phyloP scores from a whole-genome alignment of 1,140 invertebrate species.

The Lamellibrachia luymesi region DNA sequence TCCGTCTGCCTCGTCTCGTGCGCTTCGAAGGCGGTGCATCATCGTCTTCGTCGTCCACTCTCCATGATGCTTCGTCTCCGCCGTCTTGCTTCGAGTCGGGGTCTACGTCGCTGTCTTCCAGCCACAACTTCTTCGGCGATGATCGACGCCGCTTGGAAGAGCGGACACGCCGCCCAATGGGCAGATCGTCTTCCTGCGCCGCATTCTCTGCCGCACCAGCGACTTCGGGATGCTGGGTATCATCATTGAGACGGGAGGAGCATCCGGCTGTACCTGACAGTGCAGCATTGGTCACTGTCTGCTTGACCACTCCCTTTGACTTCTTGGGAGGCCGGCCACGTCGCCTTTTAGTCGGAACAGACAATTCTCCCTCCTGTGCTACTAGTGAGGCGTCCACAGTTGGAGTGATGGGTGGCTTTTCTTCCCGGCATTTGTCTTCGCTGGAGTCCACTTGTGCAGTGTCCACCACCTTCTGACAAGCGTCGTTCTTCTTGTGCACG shows the following conservation, averaged over 20 bases:
- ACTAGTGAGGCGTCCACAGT: background rate
- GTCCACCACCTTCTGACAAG: conserved; percentile 11
- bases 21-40: background rate
- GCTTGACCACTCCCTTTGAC: background rate
- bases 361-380: background rate
- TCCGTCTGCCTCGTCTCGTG: background rate
- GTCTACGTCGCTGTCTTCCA: background rate
- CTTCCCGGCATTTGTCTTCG: background rate
- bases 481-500: conserved; percentile 20
- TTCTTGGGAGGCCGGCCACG: background rate
- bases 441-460: background rate
- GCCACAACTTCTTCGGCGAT: conserved; percentile 7
- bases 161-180: background rate
- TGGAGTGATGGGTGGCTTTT: background rate
- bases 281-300: background rate
- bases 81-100: background rate
- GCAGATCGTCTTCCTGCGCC: background rate
- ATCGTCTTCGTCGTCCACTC: background rate
- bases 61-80: background rate
- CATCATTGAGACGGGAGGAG: background rate
- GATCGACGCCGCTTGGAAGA: background rate
- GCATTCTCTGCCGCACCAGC: background rate
- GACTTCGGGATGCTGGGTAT: background rate
- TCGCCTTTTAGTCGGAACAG: background rate
- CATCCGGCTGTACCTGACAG: background rate